Evolutionary conservation across 1,140 invertebrate genomes (phyloP), one percentile per base, ranked within the genome.

Genomic region (Nephila pilipes): DNA sequence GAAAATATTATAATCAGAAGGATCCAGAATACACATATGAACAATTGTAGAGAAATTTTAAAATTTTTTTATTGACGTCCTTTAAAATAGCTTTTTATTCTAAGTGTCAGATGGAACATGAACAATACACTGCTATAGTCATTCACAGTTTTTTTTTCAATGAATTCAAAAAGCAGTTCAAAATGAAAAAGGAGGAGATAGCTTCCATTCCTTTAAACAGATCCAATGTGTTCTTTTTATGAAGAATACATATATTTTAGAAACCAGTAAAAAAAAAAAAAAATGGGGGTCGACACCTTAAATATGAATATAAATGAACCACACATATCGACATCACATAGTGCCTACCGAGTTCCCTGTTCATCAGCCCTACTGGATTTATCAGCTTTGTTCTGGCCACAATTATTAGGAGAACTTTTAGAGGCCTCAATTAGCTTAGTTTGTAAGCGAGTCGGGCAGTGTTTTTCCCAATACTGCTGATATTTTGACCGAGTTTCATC

Each of bases 31-130:
- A 14, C 14, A 14, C 22, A n/a, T 12, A 65, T 65, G 2, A 65
- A 65, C 10, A 65, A 83, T 20, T 55, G 2, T 20, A 83, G 46
- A 25, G 25, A 55, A 83, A 83, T 63, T 81, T 91, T 91, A 63
- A 81, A 91, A 91, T 63, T 46, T 85, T 81, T 92, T 92, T 92
- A 92, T 92, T 92, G 81, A 69, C 69, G 80, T 90, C 69, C 58
- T 75, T 92, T 92, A 92, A 92, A 92, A 92, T 92, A 92, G 90
- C 79, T 36, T 75, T 75, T 92, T 85, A 65, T 85, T 63, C 79
- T 85, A 46, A 83, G 60, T 54, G 63, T 92, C n/a, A 85, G 90
- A 92, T 92, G 90, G 38, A 92, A 85, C 80, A 85, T 81, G 58
- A 85, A 81, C 57, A 91, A 91, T 57, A 91, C 80, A 91, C 57